Conservation (phyloP, 2,888 invertebrate species). For the Pollenia angustigena region DNA sequence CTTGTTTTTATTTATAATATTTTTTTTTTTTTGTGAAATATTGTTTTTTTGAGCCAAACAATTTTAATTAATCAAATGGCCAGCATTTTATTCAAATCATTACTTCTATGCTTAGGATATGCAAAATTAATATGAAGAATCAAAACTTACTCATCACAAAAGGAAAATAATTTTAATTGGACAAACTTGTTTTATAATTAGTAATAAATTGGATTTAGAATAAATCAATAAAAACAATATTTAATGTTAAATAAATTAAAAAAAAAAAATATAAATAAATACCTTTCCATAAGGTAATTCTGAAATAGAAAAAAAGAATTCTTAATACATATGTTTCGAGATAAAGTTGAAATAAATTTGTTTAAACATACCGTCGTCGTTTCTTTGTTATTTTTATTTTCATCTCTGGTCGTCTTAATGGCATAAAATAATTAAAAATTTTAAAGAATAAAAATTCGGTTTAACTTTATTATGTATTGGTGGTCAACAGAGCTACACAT, state of each 20-base stretch:
- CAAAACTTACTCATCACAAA: constrained; percentile 43
- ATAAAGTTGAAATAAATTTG: constrained; percentile 17
- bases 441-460: neutral
- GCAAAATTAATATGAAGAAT: constrained; percentile 24
- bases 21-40: neutral
- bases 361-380: constrained; percentile 64
- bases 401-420: constrained; percentile 12
- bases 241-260: constrained; percentile 52
- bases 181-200: constrained; percentile 48
- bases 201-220: constrained; percentile 61
- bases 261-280: constrained; percentile 61
- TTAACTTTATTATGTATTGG: constrained; percentile 8
- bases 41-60: neutral
- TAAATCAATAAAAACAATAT: constrained; percentile 63
- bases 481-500: constrained; percentile 70
- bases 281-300: constrained; percentile 73
- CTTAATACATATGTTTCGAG: constrained; percentile 5
- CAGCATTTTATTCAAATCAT: constrained; percentile 21
- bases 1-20: no score
- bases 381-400: neutral
- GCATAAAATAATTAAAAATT: constrained; percentile 9
- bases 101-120: constrained; percentile 18
- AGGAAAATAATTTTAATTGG: constrained; percentile 55
- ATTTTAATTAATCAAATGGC: neutral
- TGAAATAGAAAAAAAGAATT: constrained; percentile 59